These are phyloP conservation scores for Macrotrachela quadricornifera DNA, from an alignment of 1,140 invertebrate genomes.

Conservation along the genomic window DNA sequence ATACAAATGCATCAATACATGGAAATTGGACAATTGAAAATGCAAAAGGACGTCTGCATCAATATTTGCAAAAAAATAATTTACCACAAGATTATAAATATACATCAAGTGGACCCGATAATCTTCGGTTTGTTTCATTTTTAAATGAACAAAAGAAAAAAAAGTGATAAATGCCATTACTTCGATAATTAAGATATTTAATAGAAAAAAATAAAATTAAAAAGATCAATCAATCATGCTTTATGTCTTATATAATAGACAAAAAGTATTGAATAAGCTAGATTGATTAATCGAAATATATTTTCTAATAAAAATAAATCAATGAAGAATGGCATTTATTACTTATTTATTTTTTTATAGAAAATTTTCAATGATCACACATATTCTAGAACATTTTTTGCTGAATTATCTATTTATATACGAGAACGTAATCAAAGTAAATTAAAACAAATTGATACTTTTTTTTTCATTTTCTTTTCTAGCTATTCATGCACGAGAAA, in stretches of 20 bases:
- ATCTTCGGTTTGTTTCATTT: conserved; percentile 35
- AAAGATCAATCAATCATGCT: too few relatives aligned
- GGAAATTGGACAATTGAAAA: conserved; percentile 95
- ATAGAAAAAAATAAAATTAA: too few relatives aligned
- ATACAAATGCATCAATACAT: conserved; percentile 78
- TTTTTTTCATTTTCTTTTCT: conserved; percentile 16
- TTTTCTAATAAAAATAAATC: too few relatives aligned
- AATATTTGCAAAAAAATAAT: conserved; percentile 70
- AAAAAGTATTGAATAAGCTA: too few relatives aligned
- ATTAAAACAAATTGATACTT: conserved; percentile 14
- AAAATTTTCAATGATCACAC: too few relatives aligned
- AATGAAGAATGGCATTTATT: too few relatives aligned
- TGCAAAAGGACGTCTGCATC: conserved; percentile 80
- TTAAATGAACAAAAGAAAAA: too few relatives aligned
- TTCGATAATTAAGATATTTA: too few relatives aligned
- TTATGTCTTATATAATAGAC: too few relatives aligned
- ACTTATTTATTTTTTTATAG: too few relatives aligned
- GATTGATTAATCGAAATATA: too few relatives aligned
- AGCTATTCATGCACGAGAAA: conserved; percentile 57
- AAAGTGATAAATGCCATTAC: too few relatives aligned
- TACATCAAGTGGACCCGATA: conserved; percentile 67
- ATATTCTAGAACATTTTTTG: conserved; percentile 44
- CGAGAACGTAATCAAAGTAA: conserved; percentile 54
- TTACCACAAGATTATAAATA: conserved; percentile 57
- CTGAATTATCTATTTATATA: conserved; percentile 67